These are phyloP conservation scores for Lepidothrix coronata DNA, from an alignment of 2,113 vertebrate genomes.

Conservation along the genomic window DNA sequence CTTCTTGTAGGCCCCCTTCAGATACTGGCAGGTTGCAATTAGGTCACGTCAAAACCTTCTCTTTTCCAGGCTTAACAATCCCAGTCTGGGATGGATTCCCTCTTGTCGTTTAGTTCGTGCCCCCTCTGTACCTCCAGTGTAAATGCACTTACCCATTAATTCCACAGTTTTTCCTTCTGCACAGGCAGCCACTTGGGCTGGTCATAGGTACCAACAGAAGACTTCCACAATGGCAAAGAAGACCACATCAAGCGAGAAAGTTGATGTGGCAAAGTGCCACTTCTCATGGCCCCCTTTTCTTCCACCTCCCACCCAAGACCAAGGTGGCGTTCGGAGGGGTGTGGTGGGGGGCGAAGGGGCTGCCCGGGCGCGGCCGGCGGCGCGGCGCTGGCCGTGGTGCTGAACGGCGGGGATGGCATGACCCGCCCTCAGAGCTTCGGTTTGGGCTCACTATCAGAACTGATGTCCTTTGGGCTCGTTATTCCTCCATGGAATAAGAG, in stretches of 20 bases:
- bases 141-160: neutral
- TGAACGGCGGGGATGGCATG: neutral
- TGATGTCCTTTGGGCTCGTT: rapidly evolving
- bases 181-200: neutral
- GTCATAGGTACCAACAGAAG: neutral
- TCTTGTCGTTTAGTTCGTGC: neutral
- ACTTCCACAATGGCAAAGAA: neutral
- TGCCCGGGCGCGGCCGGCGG: neutral
- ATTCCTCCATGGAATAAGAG: neutral
- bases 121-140: rapidly evolving
- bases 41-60: neutral
- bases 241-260: neutral
- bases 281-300: too few relatives aligned
- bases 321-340: too few relatives aligned
- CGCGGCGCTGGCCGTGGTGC: neutral
- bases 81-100: neutral
- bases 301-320: neutral
- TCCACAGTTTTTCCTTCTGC: neutral
- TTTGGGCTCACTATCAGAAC: rapidly evolving
- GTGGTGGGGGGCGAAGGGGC: neutral
- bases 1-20: neutral
- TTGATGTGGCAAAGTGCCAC: rapidly evolving
- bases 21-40: rapidly evolving
- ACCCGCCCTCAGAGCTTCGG: rapidly evolving
- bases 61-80: neutral